These are phyloP conservation scores for Palythoa grandiflora DNA, from an alignment of 92 coral and sea anemone genomes.

Conservation along the genomic window DNA sequence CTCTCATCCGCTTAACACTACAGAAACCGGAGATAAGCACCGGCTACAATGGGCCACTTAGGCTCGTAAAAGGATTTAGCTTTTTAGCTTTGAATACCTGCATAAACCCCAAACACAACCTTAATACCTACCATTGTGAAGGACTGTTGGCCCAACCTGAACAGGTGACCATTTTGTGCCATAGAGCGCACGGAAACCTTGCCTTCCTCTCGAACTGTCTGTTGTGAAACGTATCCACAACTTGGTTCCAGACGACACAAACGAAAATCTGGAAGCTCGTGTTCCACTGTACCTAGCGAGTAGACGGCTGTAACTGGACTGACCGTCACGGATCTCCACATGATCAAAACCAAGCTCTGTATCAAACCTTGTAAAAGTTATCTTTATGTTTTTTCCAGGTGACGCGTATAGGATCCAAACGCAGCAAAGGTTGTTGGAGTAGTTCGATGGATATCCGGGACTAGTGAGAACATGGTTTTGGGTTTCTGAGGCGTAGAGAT, in stretches of 20 bases:
- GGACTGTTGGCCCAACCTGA: neutral
- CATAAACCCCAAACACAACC: too few species aligned
- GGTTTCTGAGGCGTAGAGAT: neutral
- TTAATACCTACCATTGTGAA: neutral
- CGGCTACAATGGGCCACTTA: too few species aligned
- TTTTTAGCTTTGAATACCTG: too few species aligned
- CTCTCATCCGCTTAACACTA: too few species aligned
- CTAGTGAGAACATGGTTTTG: neutral
- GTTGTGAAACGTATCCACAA: neutral
- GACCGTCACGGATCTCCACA: slow-evolving; percentile 27
- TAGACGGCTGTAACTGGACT: neutral
- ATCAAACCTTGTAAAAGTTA: slow-evolving; percentile 9
- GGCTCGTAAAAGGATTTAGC: too few species aligned
- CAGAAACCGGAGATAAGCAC: too few species aligned
- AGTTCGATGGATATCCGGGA: slow-evolving; percentile 12
- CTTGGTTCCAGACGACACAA: neutral
- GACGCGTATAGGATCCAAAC: slow-evolving; percentile 18
- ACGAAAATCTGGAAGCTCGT: neutral
- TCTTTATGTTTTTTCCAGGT: neutral
- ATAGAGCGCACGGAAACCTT: neutral
- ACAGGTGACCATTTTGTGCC: neutral
- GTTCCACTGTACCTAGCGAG: neutral
- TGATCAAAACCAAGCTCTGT: neutral
- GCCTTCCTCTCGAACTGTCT: neutral
- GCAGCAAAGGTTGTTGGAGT: neutral